These are phyloP conservation scores for Oegoconia quadripuncta DNA, from an alignment of 2,888 invertebrate genomes.

Conservation along the genomic window DNA sequence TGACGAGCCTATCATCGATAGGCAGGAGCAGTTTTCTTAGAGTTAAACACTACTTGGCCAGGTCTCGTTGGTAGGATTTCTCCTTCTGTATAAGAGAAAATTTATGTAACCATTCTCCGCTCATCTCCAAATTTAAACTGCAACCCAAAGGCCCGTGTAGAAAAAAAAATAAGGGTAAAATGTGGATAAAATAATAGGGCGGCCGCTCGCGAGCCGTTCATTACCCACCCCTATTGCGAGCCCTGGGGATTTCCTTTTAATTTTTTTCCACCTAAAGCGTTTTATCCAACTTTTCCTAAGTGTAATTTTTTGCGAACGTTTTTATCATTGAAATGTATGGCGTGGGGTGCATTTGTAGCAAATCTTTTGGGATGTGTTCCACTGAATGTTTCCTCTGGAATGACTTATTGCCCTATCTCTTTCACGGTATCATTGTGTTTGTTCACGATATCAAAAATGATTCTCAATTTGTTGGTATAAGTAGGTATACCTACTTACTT, in stretches of 20 bases:
- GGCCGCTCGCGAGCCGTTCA: constrained; percentile 23
- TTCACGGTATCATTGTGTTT: too few relatives aligned
- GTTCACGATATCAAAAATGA: too few relatives aligned
- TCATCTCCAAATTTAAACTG: neutral
- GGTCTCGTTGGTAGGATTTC: too few relatives aligned
- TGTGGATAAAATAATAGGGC: constrained; percentile 33
- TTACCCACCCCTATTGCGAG: constrained; percentile 16
- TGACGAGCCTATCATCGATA: too few relatives aligned
- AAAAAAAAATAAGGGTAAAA: constrained; percentile 21
- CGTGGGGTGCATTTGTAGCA: constrained; percentile 8
- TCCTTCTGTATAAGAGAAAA: too few relatives aligned
- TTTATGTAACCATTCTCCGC: too few relatives aligned
- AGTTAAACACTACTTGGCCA: too few relatives aligned
- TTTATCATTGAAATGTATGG: constrained; percentile 21
- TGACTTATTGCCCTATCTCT: too few relatives aligned
- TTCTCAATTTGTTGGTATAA: too few relatives aligned
- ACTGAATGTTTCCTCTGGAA: neutral
- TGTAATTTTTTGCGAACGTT: constrained; percentile 18
- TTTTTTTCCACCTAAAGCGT: constrained; percentile 30
- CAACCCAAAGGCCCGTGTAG: constrained; percentile 2
- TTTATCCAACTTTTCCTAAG: constrained; percentile 32
- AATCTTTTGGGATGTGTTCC: constrained; percentile 3
- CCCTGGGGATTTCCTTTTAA: constrained; percentile 26
- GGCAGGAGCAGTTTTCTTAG: too few relatives aligned
- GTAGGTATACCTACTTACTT: too few relatives aligned